Conservation (phyloP, 2,888 invertebrate genomes). For the Athrips mouffetella region DNA sequence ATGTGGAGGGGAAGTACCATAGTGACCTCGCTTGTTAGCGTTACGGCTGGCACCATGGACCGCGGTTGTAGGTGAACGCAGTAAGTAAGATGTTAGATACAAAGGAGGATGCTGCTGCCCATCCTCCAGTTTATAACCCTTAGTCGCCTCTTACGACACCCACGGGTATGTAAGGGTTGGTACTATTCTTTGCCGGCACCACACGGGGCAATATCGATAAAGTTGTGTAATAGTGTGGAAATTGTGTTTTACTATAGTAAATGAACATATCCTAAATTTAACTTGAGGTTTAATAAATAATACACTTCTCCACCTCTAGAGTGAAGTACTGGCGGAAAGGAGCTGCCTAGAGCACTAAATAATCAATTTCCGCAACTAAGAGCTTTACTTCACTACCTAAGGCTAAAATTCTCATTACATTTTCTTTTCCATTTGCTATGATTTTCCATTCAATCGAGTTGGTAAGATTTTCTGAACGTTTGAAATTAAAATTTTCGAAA, state of each 20-base stretch:
- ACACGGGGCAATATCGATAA: too few species aligned
- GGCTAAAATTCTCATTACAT: not conserved
- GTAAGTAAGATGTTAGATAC: too few species aligned
- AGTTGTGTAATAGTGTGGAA: not conserved
- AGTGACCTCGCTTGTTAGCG: too few species aligned
- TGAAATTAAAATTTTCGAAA: slow-evolving; percentile 5
- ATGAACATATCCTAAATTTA: not conserved
- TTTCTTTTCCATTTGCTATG: slow-evolving; percentile 4
- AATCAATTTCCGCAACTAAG: slow-evolving; percentile 14
- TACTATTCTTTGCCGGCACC: too few species aligned
- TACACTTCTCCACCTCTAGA: not conserved
- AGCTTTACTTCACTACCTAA: slow-evolving; percentile 2
- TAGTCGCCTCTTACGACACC: too few species aligned
- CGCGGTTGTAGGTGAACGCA: too few species aligned
- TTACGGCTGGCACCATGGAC: too few species aligned
- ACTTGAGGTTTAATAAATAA: slow-evolving; percentile 3
- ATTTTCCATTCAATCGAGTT: slow-evolving; percentile 1
- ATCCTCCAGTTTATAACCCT: too few species aligned
- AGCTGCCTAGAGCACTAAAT: slow-evolving; percentile 9
- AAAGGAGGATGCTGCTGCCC: too few species aligned
- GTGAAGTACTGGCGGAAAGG: slow-evolving; percentile 1
- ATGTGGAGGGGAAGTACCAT: too few species aligned
- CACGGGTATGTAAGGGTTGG: too few species aligned
- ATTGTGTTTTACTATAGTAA: too few species aligned
- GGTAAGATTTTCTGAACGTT: slow-evolving; percentile 3